phyloP scores from a whole-genome alignment of 2,113 vertebrate species.

The Prietella phreatophila region DNA sequence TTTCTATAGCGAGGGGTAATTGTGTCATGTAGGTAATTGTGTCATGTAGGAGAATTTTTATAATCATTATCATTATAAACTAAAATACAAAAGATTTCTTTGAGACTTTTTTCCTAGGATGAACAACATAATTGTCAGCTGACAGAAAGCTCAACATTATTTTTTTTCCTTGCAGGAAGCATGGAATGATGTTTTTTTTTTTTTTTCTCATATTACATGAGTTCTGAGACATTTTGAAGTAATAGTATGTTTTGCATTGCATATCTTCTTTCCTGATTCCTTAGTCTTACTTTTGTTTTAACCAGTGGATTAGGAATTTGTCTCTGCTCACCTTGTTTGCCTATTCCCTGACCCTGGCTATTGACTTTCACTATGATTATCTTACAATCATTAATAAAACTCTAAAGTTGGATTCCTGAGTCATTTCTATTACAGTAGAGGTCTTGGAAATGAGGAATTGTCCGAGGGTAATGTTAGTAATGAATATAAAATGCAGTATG shows the following conservation, averaged over 20 bases:
- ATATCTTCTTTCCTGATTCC: background rate
- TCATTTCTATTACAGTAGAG: background rate
- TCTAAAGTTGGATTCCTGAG: background rate
- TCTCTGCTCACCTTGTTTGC: background rate
- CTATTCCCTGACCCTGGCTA: background rate
- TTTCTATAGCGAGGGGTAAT: background rate
- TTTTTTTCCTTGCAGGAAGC: background rate
- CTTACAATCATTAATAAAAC: background rate
- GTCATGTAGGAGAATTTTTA: background rate
- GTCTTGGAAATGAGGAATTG: background rate
- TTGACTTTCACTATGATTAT: background rate
- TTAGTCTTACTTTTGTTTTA: background rate
- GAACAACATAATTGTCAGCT: background rate
- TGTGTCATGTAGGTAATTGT: background rate
- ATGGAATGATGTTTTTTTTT: background rate
- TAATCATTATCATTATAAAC: background rate
- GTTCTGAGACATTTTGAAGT: background rate
- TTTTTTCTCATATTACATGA: background rate
- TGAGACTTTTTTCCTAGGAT: background rate
- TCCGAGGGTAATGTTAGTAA: background rate
- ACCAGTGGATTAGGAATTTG: background rate
- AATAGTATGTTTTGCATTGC: background rate
- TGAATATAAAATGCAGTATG: background rate
- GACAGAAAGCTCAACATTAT: background rate
- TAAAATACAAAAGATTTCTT: background rate